Base-by-base conservation (phyloP, 2,888 invertebrate genomes). In the Heliconius ismenius region DNA sequence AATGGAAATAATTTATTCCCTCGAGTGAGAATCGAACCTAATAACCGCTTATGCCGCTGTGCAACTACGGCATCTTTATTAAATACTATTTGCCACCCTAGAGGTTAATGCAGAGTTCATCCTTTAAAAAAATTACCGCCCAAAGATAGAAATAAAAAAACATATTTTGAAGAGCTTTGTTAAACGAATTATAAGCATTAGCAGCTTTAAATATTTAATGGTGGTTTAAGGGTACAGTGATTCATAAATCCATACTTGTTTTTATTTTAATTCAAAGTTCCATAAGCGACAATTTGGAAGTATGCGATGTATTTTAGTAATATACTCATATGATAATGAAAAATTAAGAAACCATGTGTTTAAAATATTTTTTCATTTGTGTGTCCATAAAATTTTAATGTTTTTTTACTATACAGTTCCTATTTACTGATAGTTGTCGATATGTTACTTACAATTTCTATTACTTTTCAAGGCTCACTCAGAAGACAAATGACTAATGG, bases 291-390 rank as follows among this genome's bases (percentile, higher is more conserved):
- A 3, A 13, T 24, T 24, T n/a, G 32, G 43, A 21, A 49, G 64
- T 24, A 54, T 73, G 62, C 73, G 68, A 43, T 73, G 24, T 26
- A 69, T 69, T 21, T 39, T 58, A 69, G 49, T 49, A 39, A 54
- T 76, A 32, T 49, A 43, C 39, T n/a, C 13, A n/a, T 43, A 62
- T 62, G 15, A 24, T 26, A 62, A 15, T 26, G 18, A 4, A 28
- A 69, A 78, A 75, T 60, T 69, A 75, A 18, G 64, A 26, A 63
- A 11, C 21, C 73, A 73, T 58, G 67, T 68, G 26, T 10, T 64
- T 4, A 60, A 60, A 24, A 60, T 24, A n/a, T 65, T 65, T n/a
- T 60, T 60, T 60, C 4, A 60, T 24, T 65, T 32, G n/a, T 11
- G 10, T 21, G 15, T 64, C 36, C n/a, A 39, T 65, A 65, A 32